These are phyloP conservation scores for Serilophus lunatus DNA, from an alignment of 2,113 vertebrate genomes.

Conservation along the genomic window DNA sequence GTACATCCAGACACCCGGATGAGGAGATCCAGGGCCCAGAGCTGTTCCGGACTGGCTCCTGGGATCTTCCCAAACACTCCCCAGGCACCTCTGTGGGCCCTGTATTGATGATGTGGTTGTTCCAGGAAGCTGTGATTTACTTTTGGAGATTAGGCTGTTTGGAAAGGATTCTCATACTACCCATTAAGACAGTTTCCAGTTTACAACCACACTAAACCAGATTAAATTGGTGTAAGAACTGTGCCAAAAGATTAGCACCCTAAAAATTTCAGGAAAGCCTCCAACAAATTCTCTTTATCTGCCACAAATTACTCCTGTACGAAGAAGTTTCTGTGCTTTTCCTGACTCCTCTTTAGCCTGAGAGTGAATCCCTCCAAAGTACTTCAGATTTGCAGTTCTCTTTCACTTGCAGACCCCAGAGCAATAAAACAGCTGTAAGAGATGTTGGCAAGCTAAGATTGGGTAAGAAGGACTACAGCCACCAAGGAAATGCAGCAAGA, in stretches of 20 bases:
- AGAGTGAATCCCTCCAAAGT: background rate
- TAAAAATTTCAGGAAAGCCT: background rate
- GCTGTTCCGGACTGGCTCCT: background rate
- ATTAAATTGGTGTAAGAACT: background rate
- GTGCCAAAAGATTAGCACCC: background rate
- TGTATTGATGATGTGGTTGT: background rate
- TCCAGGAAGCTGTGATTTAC: conserved; percentile 44
- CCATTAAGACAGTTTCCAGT: background rate
- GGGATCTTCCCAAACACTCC: background rate
- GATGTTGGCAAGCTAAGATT: background rate
- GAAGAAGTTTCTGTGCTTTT: background rate
- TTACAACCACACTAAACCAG: background rate
- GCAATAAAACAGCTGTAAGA: background rate
- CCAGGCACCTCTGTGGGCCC: background rate
- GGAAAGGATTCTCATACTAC: background rate
- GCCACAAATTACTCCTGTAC: background rate
- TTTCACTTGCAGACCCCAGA: background rate
- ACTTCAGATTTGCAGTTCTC: background rate
- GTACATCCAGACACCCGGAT: conserved; percentile 18
- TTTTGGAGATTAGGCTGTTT: conserved; percentile 16
- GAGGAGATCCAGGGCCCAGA: background rate
- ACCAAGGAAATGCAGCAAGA: background rate
- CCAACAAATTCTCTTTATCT: background rate
- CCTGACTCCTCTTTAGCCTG: background rate
- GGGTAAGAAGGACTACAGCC: background rate